Evolutionary conservation across 2,797 vertebrate species (phyloP).

Genomic region (Gouania willdenowi): DNA sequence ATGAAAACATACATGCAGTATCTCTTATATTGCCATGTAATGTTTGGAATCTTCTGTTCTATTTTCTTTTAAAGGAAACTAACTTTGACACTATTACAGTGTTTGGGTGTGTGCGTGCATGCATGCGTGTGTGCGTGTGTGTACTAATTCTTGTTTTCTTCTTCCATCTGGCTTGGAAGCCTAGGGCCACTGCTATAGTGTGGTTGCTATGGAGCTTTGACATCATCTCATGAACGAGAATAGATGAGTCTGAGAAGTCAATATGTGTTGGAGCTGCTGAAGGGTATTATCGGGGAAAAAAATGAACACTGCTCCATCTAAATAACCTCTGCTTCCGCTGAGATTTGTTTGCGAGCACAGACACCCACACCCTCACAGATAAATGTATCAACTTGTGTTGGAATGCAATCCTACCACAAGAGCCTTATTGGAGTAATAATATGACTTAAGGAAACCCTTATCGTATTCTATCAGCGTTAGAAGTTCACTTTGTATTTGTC

Average conservation of each 20-base stretch:
- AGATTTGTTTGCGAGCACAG: slow-evolving; percentile 22
- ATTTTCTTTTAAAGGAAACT: slow-evolving; percentile 21
- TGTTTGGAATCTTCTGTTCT: slow-evolving; percentile 17
- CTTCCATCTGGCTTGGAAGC: slow-evolving; percentile 51
- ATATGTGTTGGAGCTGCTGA: slow-evolving; percentile 57
- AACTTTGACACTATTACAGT: slow-evolving; percentile 27
- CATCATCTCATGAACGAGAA: slow-evolving; percentile 70
- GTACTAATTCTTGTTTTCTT: slow-evolving; percentile 16
- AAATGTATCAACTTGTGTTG: slow-evolving; percentile 18
- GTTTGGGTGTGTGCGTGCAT: slow-evolving; percentile 16
- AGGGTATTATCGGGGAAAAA: slow-evolving; percentile 49
- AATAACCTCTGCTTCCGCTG: slow-evolving; percentile 54
- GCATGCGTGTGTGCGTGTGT: slow-evolving; percentile 3
- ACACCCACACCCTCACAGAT: slow-evolving; percentile 13
- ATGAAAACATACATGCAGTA: too few species aligned
- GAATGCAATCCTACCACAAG: neutral
- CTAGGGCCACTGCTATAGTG: slow-evolving; percentile 46
- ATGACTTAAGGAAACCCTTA: too few species aligned
- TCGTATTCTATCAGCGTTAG: too few species aligned
- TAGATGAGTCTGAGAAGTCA: slow-evolving; percentile 70
- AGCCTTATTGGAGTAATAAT: slow-evolving; percentile 16
- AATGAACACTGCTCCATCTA: slow-evolving; percentile 38
- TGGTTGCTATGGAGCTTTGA: slow-evolving; percentile 72
- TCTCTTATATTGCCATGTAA: slow-evolving; percentile 4
- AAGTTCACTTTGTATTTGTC: neutral